Evolutionary conservation across 2,888 invertebrate genomes (phyloP), one percentile per base, ranked within the genome.

Genomic region (Oligia fasciuncula): DNA sequence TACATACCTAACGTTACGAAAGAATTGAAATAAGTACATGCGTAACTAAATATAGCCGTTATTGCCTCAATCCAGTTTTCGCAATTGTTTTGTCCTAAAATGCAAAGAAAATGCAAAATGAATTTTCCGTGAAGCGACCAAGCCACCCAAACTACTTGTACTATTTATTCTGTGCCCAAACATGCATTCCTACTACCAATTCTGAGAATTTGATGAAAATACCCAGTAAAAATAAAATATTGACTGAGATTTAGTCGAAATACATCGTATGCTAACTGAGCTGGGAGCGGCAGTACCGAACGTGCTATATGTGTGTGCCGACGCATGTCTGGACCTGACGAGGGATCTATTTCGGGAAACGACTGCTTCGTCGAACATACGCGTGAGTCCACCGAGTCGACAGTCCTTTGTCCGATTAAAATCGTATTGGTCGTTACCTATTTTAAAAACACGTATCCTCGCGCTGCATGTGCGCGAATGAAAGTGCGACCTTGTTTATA

Each of bases 381-480:
- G 91, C 91, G 80, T 91, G 92, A 93, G 81, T 93, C 93, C 91
- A 92, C 92, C 92, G 73, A 94, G 92, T 94, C 94, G 93, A 91
- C 94, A 94, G 91, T 95, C 93, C 96, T 96, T 96, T 97, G 97
- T 96, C 94, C 96, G 94, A 92, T 92, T 93, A 95, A 94, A 95
- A 93, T 94, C 94, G 93, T 93, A 93, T 93, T 91, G 90, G 92
- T 92, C 92, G 93, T 92, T 93, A 92, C 92, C 90, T 93, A 93
- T 92, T 93, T 93, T 93, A 93, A 94, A 94, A 92, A 91, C 91
- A 90, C 90, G 89, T 88, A 93, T 93, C 91, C 91, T 92, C 90
- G 84, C 90, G 90, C 89, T 89, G 88, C 89, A 90, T 91, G 88
- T 91, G 90, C 90, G 88, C 91, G 90, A 84, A 93, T 92, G 92